phyloP scores from a whole-genome alignment of 2,797 vertebrate genomes.

The Natrix natrix region DNA sequence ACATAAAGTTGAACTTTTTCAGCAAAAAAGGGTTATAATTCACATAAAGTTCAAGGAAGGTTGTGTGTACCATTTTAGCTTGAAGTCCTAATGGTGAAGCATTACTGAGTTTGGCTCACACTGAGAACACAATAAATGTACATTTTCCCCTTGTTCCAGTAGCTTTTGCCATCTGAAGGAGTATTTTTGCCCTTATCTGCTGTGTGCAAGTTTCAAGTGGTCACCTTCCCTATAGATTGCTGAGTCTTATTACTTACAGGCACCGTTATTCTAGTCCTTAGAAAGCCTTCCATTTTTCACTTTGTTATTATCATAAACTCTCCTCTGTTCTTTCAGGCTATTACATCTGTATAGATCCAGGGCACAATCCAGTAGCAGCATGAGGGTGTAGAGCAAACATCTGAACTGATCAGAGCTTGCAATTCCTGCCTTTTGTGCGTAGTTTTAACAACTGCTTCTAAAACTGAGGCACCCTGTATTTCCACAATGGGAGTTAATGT shows the following conservation, averaged over 20 bases:
- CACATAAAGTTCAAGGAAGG: not conserved
- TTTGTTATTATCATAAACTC: slow-evolving; percentile 33
- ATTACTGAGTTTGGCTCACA: not conserved
- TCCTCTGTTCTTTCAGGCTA: slow-evolving; percentile 29
- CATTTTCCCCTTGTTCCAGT: not conserved
- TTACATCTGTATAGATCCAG: slow-evolving; percentile 37
- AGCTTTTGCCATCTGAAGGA: not conserved
- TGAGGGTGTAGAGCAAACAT: slow-evolving; percentile 8
- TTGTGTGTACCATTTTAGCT: not conserved
- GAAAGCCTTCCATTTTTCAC: not conserved
- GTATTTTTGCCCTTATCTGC: slow-evolving; percentile 13
- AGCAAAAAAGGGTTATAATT: not conserved
- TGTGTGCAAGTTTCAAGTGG: slow-evolving; percentile 20
- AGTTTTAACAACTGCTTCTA: slow-evolving; percentile 35
- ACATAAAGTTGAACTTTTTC: not conserved
- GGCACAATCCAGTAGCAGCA: not conserved
- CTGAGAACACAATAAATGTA: not conserved
- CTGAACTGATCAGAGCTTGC: slow-evolving; percentile 33
- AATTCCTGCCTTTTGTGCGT: slow-evolving; percentile 36
- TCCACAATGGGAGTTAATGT: slow-evolving; percentile 55
- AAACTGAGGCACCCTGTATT: slow-evolving; percentile 42
- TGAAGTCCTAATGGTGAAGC: not conserved
- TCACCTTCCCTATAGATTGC: not conserved
- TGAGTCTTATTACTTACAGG: not conserved
- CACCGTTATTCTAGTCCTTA: slow-evolving; percentile 26